Evolutionary conservation across 2,888 invertebrate genomes (phyloP), one percentile per base, ranked within the genome.

Genomic region (Creontiades dilutus): DNA sequence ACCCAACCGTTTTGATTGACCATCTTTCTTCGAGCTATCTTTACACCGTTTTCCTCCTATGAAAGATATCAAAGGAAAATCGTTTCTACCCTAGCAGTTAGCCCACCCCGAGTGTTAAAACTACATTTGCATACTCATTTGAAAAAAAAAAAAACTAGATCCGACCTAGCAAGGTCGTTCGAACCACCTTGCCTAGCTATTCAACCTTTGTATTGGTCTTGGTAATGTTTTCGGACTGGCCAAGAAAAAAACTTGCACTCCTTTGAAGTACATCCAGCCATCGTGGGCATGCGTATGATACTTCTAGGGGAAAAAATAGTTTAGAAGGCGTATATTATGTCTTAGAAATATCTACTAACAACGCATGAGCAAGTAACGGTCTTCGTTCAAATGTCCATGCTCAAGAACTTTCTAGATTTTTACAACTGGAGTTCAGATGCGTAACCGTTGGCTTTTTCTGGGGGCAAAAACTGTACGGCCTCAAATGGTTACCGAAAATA

Each of bases 161-260:
- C 57, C 61, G 85, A 61, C 85, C 85, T 85, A 28, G 85, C 85
- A 85, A 85, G 85, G 85, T 57, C 85, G 85, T 85, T 55, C 28
- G n/a, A n/a, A 16, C 55, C 68, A 68, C 68, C 68, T 68, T 68
- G 13, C 68, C 68, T 68, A 68, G 68, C 12, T 68, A 68, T 68
- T 52, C 23, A 68, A 23, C 68, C 68, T 23, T 68, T 68, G 68
- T 12, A 5, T 19, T 13, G 61, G 61, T 19, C 9, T 9, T n/a
- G 9, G 23, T 68, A 3, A 68, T 23, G 16, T 68, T 68, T 23
- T 19, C 68, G 68, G 68, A 23, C 23, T 19, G 27, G 52, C 23
- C 12, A 61, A 19, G 9, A 68, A 68, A n/a, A 68, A 68, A 68
- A 68, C 68, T 19, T 68, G 68, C 68, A 27, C 5, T 23, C 23